A percentile compares a stretch with the other conserved stretches of the same genome.
phyloP scores from a whole-genome alignment of 2,113 vertebrate species.

The Tympanuchus pallidicinctus region DNA sequence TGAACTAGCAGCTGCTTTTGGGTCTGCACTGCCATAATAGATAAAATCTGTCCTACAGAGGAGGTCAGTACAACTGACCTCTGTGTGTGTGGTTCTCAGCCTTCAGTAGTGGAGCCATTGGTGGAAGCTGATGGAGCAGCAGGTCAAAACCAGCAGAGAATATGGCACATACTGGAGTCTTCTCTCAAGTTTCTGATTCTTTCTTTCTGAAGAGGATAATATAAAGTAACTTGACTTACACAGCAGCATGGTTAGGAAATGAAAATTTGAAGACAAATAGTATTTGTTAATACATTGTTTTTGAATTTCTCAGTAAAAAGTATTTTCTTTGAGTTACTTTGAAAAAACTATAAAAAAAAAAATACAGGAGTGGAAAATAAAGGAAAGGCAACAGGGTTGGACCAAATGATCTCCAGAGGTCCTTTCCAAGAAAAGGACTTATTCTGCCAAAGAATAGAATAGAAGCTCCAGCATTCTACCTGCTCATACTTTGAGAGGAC shows the following conservation, averaged over 20 bases:
- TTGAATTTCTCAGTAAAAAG: background rate
- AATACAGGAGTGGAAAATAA: background rate
- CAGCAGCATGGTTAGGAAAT: background rate
- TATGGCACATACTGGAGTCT: background rate
- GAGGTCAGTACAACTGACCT: background rate
- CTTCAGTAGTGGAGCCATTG: background rate
- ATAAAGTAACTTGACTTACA: background rate
- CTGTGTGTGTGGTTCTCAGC: background rate
- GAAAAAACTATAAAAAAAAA: background rate
- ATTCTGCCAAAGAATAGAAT: background rate
- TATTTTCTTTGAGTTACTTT: background rate
- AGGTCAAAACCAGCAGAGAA: background rate
- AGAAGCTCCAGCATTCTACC: background rate
- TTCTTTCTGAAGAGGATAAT: background rate
- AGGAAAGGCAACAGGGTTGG: background rate
- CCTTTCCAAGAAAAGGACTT: background rate
- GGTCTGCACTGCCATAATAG: background rate
- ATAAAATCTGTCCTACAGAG: slow-evolving; percentile 8
- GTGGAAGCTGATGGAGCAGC: background rate
- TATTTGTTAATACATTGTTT: background rate
- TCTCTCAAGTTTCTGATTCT: background rate
- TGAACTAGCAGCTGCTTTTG: slow-evolving; percentile 14
- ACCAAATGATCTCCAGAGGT: too few species aligned
- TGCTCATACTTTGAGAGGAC: background rate
- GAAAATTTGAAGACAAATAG: background rate